Conservation (phyloP, 2,113 vertebrate genomes). For the Urocynchramus pylzowi region DNA sequence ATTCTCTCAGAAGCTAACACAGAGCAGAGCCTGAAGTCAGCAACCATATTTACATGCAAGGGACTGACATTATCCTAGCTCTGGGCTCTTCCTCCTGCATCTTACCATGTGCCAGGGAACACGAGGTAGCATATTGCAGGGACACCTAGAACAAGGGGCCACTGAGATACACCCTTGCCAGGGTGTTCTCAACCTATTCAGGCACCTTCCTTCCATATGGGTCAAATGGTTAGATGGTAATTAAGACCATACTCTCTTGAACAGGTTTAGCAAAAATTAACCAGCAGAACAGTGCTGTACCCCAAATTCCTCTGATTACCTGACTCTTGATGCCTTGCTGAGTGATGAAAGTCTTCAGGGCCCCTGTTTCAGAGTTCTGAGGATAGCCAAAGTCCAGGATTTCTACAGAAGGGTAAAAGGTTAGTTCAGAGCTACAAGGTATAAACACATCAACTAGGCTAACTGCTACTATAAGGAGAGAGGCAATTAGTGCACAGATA, state of each 20-base stretch:
- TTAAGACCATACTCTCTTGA: background rate
- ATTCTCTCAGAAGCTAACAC: background rate
- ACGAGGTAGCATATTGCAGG: background rate
- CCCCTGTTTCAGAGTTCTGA: slow-evolving; percentile 98
- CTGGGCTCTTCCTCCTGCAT: background rate
- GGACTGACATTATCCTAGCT: background rate
- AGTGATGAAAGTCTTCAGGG: slow-evolving; percentile 98
- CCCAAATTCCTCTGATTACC: slow-evolving; percentile 69
- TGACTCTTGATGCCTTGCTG: slow-evolving; percentile 99
- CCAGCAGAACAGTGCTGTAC: background rate
- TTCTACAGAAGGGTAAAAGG: slow-evolving; percentile 75
- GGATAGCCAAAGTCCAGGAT: slow-evolving; percentile 99
- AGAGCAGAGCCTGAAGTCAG: background rate
- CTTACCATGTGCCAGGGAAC: background rate
- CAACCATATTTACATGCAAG: background rate
- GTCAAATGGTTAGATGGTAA: background rate
- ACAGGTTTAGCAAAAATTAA: background rate
- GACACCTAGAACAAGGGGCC: background rate
- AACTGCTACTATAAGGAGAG: background rate
- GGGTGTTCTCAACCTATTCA: background rate
- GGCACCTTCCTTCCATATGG: background rate
- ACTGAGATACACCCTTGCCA: background rate
- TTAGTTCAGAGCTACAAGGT: slow-evolving; percentile 20
- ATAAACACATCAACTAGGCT: background rate
- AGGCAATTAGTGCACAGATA: background rate